These are phyloP conservation scores for Bombylius discolor DNA, from an alignment of 2,888 invertebrate species.

Conservation along the genomic window DNA sequence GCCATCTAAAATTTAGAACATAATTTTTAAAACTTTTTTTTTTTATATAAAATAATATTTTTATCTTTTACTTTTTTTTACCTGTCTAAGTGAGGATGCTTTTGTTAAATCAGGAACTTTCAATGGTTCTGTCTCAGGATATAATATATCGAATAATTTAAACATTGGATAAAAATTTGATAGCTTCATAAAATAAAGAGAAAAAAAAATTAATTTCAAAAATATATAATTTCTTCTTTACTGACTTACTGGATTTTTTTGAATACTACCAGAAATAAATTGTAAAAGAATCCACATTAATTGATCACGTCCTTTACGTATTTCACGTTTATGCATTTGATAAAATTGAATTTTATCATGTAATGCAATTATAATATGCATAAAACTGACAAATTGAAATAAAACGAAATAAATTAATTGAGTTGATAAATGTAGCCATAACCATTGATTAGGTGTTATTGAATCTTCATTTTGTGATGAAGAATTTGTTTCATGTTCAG, in stretches of 20 bases:
- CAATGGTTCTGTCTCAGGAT: slow-evolving; percentile 81
- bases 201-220: slow-evolving; percentile 12
- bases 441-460: slow-evolving; percentile 47
- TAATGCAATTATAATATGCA: slow-evolving; percentile 79
- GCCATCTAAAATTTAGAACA: slow-evolving; percentile 48
- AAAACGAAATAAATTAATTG: slow-evolving; percentile 91
- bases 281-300: slow-evolving; percentile 98
- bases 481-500: slow-evolving; percentile 50
- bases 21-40: background rate
- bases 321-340: slow-evolving; percentile 45
- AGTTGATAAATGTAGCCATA: slow-evolving; percentile 87
- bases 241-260: slow-evolving; percentile 67
- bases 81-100: slow-evolving; percentile 46
- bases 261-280: slow-evolving; percentile 93
- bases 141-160: slow-evolving; percentile 80
- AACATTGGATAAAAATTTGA: slow-evolving; percentile 82
- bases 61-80: slow-evolving; percentile 5
- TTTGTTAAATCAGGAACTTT: slow-evolving; percentile 81
- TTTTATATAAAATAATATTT: background rate
- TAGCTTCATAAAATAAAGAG: slow-evolving; percentile 37
- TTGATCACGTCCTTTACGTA: slow-evolving; percentile 86
- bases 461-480: slow-evolving; percentile 40
- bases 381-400: slow-evolving; percentile 87
- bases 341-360: slow-evolving; percentile 48
- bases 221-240: background rate